Conservation (phyloP, 2,888 invertebrate species). For the Cantharis nigra region DNA sequence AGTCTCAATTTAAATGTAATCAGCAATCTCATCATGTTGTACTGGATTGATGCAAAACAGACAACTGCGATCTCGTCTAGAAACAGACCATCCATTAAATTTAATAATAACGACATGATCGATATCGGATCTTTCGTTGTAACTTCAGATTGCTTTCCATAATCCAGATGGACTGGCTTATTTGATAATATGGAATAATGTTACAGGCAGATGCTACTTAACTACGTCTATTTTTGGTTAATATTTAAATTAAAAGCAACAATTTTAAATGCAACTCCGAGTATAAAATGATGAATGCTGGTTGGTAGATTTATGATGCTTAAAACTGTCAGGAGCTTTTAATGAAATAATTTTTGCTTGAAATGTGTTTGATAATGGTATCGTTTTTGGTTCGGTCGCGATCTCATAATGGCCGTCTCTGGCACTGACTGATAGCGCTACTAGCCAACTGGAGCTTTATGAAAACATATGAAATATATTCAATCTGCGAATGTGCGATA, state of each 20-base stretch:
- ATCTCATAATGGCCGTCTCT: conserved; percentile 44
- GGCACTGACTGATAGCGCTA: conserved; percentile 53
- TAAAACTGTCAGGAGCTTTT: conserved; percentile 19
- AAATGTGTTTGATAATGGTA: conserved; percentile 35
- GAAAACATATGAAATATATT: conserved; percentile 70
- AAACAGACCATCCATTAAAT: conserved; percentile 34
- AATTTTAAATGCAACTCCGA: not conserved
- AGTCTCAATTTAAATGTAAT: conserved; percentile 51
- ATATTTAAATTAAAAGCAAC: not conserved
- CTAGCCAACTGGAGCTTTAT: conserved; percentile 50
- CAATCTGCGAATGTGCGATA: conserved; percentile 70
- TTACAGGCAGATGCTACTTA: not conserved
- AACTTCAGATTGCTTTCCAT: conserved; percentile 14
- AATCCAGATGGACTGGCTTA: conserved; percentile 12
- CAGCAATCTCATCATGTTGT: conserved; percentile 40
- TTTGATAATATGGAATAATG: not conserved
- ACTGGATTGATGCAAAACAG: conserved; percentile 32
- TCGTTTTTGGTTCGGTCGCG: conserved; percentile 36
- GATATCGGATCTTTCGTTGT: conserved; percentile 21
- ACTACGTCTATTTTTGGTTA: not conserved
- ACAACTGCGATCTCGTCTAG: conserved; percentile 31
- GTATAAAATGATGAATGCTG: not conserved
- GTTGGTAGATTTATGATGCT: conserved; percentile 13
- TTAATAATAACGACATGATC: conserved; percentile 31
- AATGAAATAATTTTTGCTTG: conserved; percentile 33